Evolutionary conservation across 1,140 invertebrate genomes (phyloP), one percentile per base, ranked within the genome.

Genomic region (Polyergus mexicanus): DNA sequence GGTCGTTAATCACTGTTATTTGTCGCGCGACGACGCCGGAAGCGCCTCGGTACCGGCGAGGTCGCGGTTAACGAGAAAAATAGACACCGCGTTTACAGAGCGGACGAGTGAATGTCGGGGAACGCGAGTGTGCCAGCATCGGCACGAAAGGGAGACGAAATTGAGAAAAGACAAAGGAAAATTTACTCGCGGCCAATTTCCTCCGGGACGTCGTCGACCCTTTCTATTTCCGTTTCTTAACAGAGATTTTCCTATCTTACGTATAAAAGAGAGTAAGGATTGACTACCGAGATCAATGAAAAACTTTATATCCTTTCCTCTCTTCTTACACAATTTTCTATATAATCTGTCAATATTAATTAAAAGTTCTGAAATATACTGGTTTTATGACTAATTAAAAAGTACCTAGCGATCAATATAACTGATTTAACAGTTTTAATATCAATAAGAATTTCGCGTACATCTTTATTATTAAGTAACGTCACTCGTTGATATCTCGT

Each of bases 1-100:
- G 63, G 51, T 83, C 66, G 77, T 86, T 80, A 85, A 85, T 85
- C 84, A 85, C 75, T 85, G 84, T 86, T 86, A 86, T 86, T 86
- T 86, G 80, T 69, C 77, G 78, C 44, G 25, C 72, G 81, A 10
- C 41, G 66, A 77, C 56, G 66, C 65, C 84, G 88, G 84, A 88
- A 89, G 87, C 47, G 25, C 13, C 76, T 71, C 69, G 76, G 58
- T 60, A 47, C 25, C 56, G 16, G 60, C 65, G 78, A 76, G 66
- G 85, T 84, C 77, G 54, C 66, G 68, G 72, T 77, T 86, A 81
- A 77, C 87, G 71, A 77, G 63, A 58, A 72, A 86, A 65, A 88
- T 80, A 71, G 68, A 58, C 72, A 81, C 22, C 66, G 84, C 84
- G 19, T 28, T 65, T 66, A 68, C 32, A 28, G 63, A 22, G 19